Base-by-base conservation (phyloP, 1,140 invertebrate genomes). In the Sitodiplosis mosellana region DNA sequence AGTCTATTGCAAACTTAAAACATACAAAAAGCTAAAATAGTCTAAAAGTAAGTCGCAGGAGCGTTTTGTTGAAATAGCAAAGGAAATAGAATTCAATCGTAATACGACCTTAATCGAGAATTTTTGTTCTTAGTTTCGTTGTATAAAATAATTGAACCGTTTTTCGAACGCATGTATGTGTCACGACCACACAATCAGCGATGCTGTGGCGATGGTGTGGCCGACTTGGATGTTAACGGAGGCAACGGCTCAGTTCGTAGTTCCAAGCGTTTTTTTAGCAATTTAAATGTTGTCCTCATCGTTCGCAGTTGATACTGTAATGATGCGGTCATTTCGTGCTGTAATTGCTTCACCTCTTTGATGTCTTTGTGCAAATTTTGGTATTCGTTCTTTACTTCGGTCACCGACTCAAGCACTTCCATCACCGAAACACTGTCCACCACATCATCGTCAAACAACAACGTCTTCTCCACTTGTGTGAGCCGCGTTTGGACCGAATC, bases 371-470 rank as follows among this genome's bases (percentile, higher is more conserved):
- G 68, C 40, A 75, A 57, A 18, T 68, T 69, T 53, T 72, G 68
- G 54, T 74, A 74, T 55, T 75, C 72, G 56, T 73, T 67, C 56
- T 64, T 71, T 18, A 75, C 71, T 59, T 74, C 70, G 42, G 69
- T 71, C 51, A 75, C 70, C 36, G 71, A 70, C 51, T 69, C 68
- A 36, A 75, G 56, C 44, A 75, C 59, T 53, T 69, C 67, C 51
- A 43, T 20, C 18, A 43, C 41, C 4, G 41, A 43, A 20, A 27
- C 27, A 27, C 22, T 12, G 20, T 14, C 17, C 14, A 12, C 43
- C 5, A 27, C 22, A 22, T 45, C 43, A 22, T 45, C 43, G 8
- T 21, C 21, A 27, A 12, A n/a, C 17, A 17, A 12, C 3, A 45
- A 5, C 14, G 14, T 12, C 6, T 45, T 22, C 22, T 45, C 43